Conservation (phyloP, 2,113 vertebrate species). For the Hippoglossus stenolepis region DNA sequence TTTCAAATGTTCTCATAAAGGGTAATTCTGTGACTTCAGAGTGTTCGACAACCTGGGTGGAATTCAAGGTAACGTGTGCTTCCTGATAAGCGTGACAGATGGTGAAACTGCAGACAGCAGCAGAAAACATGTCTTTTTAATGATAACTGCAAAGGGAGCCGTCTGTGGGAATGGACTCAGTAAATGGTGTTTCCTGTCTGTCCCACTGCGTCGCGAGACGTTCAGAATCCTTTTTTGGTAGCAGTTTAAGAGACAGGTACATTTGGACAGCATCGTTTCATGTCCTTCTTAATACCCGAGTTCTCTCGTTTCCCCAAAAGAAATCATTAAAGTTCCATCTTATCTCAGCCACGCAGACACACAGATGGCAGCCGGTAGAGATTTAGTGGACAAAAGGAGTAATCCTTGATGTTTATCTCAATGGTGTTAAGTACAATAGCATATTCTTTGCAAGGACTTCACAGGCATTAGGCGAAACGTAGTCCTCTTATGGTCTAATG, state of each 20-base stretch:
- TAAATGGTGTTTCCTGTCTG: constrained; percentile 17
- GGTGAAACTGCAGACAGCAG: constrained; percentile 13
- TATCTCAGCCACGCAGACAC: constrained; percentile 50
- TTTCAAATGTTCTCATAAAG: constrained; percentile 10
- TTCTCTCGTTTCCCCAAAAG: constrained; percentile 44
- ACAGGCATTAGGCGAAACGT: constrained; percentile 7
- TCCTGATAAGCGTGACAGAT: constrained; percentile 23
- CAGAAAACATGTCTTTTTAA: constrained; percentile 42
- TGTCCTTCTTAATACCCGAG: constrained; percentile 48
- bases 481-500: constrained; percentile 18
- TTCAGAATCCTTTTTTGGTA: not conserved
- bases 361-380: constrained; percentile 48
- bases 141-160: constrained; percentile 32
- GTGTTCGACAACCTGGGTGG: constrained; percentile 12
- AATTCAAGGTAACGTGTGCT: constrained; percentile 26
- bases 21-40: constrained; percentile 13
- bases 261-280: constrained; percentile 45
- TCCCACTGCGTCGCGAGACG: constrained; percentile 7
- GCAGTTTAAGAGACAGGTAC: constrained; percentile 25
- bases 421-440: constrained; percentile 30
- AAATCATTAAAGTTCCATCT: constrained; percentile 61
- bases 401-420: constrained; percentile 62
- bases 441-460: constrained; percentile 26
- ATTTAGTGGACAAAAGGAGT: constrained; percentile 55
- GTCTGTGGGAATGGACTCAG: constrained; percentile 18